Base-by-base conservation (phyloP, 2,113 vertebrate species). In the Edolisoma coerulescens region DNA sequence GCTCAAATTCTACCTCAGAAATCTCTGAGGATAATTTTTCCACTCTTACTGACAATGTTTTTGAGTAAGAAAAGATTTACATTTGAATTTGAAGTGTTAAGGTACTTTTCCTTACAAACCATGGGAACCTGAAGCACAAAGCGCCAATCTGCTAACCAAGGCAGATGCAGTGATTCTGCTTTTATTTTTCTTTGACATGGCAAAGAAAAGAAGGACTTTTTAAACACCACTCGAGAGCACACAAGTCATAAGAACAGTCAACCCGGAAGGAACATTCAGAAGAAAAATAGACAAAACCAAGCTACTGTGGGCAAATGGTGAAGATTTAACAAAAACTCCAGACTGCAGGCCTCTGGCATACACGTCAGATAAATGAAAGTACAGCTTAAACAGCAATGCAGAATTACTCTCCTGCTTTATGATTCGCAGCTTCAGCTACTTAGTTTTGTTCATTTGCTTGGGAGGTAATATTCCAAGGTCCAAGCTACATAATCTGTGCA, bases 51-150 rank as follows among this genome's bases (percentile, higher is more conserved):
- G 56, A 73, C 70, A 91, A 54, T 49, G 47, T 32, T 87, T 74
- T 61, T 84, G 37, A 85, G 28, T 73, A 79, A 86, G 76, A 76
- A 83, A 70, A 86, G 56, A 92, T 92, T 93, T 88, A 69, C 73
- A 95, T 87, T 92, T 86, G 47, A 91, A 83, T 94, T 85, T 88
- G 47, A 90, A 91, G 60, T 41, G 39, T 80, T 61, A 78, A 50
- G 35, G 42, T 69, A 80, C 82, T 90, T 94, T 80, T 70, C 35
- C 87, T 90, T 84, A 50, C 16, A 59, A 88, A 67, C 75, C 30
- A 19, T 1, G 3, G 39, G 60, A 86, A 85, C 8, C 13, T 2
- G 0, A 93, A 82, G 47, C 68, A 84, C 35, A 7, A 69, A 92
- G 32, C 39, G 35, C 26, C 52, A 91, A 81, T 84, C 73, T 84